These are phyloP conservation scores for Virgularia gustaviana DNA, from an alignment of 92 coral and sea anemone genomes.

Conservation along the genomic window DNA sequence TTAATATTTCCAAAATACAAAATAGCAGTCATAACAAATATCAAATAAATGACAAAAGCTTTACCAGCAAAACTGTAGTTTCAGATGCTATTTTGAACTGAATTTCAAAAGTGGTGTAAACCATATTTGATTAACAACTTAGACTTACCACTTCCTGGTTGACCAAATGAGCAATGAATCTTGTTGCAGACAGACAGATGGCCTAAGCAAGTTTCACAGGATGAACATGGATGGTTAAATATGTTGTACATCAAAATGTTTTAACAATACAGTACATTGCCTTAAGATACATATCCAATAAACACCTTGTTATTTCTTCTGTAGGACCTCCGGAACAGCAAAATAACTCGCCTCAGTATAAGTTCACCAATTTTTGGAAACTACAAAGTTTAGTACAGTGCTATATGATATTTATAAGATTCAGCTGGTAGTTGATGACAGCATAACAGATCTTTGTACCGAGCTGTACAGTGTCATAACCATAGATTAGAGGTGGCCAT, in stretches of 20 bases:
- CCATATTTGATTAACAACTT: too few relatives aligned
- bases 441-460: too few relatives aligned
- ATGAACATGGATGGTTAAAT: neutral
- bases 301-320: constrained; percentile 90
- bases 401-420: too few relatives aligned
- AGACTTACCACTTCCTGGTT: constrained; percentile 98
- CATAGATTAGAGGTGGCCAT: neutral
- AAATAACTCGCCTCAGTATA: constrained; percentile 72
- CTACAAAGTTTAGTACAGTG: too few relatives aligned
- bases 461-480: neutral
- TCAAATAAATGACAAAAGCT: too few relatives aligned
- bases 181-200: constrained; percentile 74
- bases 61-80: too few relatives aligned
- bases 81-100: too few relatives aligned
- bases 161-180: constrained; percentile 91
- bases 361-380: constrained; percentile 98
- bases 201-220: constrained; percentile 49
- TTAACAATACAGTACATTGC: too few relatives aligned
- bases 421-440: too few relatives aligned
- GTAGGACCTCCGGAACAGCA: constrained; percentile 85
- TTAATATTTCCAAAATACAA: too few relatives aligned
- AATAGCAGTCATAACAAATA: too few relatives aligned
- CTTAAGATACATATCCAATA: neutral
- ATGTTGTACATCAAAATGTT: neutral
- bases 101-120: too few relatives aligned